Percentiles rank a stretch among this genome's conserved stretches.
These are phyloP conservation scores for Semnopithecus entellus DNA, from an alignment of 2,113 vertebrate species.

Conservation along the genomic window DNA sequence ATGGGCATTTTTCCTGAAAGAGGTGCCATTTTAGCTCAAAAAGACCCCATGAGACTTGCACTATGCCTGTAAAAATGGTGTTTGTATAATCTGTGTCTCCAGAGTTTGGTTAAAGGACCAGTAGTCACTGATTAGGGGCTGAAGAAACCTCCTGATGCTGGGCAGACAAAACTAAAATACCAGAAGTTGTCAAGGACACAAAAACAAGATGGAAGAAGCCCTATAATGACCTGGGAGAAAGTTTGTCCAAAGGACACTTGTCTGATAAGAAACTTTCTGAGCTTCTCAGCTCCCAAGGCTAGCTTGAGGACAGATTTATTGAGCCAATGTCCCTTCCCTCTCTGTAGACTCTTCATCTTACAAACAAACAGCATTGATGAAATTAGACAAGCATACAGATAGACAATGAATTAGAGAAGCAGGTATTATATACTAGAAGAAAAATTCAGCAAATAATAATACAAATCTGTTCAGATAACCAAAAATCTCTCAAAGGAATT, in stretches of 20 bases:
- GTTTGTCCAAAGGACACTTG: neutral
- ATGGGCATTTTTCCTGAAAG: neutral
- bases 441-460: neutral
- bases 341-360: neutral
- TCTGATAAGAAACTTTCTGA: conserved; percentile 24
- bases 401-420: neutral
- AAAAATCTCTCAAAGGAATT: neutral
- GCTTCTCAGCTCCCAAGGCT: neutral
- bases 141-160: neutral
- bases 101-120: neutral
- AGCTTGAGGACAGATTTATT: neutral
- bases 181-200: neutral
- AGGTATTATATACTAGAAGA: neutral
- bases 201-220: neutral
- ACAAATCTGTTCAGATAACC: neutral
- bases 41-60: neutral
- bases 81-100: neutral
- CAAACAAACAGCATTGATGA: neutral
- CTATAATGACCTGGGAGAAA: neutral
- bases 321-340: neutral
- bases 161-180: neutral
- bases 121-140: neutral
- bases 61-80: neutral
- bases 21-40: neutral
- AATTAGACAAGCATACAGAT: neutral